Conservation (phyloP, 2,888 invertebrate species). For the Plagodis pulveraria region DNA sequence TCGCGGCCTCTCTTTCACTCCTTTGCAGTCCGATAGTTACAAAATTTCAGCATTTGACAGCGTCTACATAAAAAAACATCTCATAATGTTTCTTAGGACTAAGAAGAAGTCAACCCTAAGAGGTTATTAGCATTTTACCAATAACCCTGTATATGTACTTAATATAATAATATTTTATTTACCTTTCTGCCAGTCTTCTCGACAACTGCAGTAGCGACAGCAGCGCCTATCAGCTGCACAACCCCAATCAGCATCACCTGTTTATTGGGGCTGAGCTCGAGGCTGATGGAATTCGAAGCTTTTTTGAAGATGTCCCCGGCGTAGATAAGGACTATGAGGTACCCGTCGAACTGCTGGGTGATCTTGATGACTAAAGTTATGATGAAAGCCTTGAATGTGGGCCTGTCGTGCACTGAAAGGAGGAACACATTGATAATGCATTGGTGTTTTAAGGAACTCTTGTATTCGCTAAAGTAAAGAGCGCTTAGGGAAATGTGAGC, state of each 20-base stretch:
- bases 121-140: too few species aligned
- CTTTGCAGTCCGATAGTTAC: too few species aligned
- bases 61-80: too few species aligned
- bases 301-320: slow-evolving; percentile 71
- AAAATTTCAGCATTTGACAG: too few species aligned
- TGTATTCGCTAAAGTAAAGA: too few species aligned
- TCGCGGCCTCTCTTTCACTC: too few species aligned
- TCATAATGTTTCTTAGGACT: too few species aligned
- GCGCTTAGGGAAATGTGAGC: too few species aligned
- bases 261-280: slow-evolving; percentile 72
- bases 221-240: slow-evolving; percentile 70
- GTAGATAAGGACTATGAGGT: slow-evolving; percentile 76
- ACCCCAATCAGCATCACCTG: slow-evolving; percentile 75
- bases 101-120: too few species aligned
- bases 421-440: background rate
- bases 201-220: slow-evolving; percentile 70
- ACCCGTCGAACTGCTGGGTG: slow-evolving; percentile 77
- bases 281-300: slow-evolving; percentile 65
- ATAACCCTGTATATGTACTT: too few species aligned
- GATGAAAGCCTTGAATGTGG: slow-evolving; percentile 74
- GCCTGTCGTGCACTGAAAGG: slow-evolving; percentile 67
- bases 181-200: slow-evolving; percentile 79
- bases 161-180: slow-evolving; percentile 1
- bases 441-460: too few species aligned
- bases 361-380: slow-evolving; percentile 76